Percentiles rank a stretch among this genome's conserved stretches.
These are phyloP conservation scores for Macrotrachela quadricornifera DNA, from an alignment of 1,140 invertebrate species.

Conservation along the genomic window DNA sequence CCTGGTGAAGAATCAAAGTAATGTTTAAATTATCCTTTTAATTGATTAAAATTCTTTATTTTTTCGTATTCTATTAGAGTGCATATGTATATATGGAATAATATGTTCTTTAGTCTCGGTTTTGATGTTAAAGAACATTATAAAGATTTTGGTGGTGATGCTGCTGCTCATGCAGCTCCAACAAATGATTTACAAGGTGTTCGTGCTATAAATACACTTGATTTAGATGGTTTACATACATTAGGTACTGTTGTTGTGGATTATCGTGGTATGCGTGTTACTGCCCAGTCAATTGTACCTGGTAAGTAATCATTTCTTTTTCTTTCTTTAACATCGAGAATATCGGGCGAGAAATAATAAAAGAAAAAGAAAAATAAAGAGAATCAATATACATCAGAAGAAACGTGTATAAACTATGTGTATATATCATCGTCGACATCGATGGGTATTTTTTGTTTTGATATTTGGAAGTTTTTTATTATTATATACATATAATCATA, in stretches of 20 bases:
- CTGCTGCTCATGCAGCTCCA: slow-evolving; percentile 82
- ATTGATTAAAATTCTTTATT: too few species aligned
- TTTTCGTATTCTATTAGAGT: slow-evolving; percentile 33
- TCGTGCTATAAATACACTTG: slow-evolving; percentile 52
- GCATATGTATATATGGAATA: slow-evolving; percentile 99
- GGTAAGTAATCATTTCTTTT: slow-evolving; percentile 17
- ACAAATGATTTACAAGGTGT: slow-evolving; percentile 88
- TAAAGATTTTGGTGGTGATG: slow-evolving; percentile 90
- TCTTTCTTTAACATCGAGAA: neutral
- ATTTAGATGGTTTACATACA: slow-evolving; percentile 81
- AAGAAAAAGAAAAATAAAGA: too few species aligned
- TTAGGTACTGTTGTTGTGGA: slow-evolving; percentile 93
- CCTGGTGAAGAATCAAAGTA: slow-evolving; percentile 78
- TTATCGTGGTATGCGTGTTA: slow-evolving; percentile 85
- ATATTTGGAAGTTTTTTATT: too few species aligned
- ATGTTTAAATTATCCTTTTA: too few species aligned
- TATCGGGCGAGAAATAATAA: neutral
- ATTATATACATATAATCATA: too few species aligned
- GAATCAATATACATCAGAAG: too few species aligned
- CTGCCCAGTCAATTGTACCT: slow-evolving; percentile 97
- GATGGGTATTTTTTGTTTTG: too few species aligned
- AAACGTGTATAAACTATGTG: too few species aligned
- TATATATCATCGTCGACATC: too few species aligned
- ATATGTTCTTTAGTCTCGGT: slow-evolving; percentile 95
- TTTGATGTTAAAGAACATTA: slow-evolving; percentile 98